Base-by-base conservation (phyloP, 2,113 vertebrate species). In the Bothrops jararaca region DNA sequence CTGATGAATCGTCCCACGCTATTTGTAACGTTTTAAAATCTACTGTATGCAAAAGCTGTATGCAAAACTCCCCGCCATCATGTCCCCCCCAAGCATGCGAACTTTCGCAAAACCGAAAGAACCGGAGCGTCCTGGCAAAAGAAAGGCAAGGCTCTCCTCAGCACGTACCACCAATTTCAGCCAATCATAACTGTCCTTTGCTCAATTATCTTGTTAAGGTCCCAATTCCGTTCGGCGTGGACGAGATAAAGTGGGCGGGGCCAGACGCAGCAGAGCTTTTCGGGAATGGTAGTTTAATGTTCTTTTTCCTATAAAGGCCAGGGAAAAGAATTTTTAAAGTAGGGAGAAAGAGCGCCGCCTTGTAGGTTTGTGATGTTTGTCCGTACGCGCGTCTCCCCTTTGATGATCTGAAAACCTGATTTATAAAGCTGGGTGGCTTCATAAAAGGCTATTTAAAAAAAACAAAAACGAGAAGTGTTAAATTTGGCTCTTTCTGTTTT, bases 71-170 rank as follows among this genome's bases (percentile, higher is more conserved):
- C 29, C 13, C 64, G 5, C 5, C 5, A 4, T 3, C n/a, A 20
- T 0, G n/a, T 39, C 5, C 2, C 8, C 3, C 24, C 26, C 29
- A 50, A 50, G 0, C 26, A 52, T 0, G 13, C 2, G 2, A 29
- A 87, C 24, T 20, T 87, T n/a, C 9, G 13, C 86, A 88, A 88
- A 88, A 88, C 7, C 15, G 20, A 54, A 88, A 53, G 4, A 50
- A 80, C 22, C n/a, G 12, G 88, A 29, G 6, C 12, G 11, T 23
- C 2, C 24, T 10, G n/a, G 6, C 4, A 10, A 23, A 57, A 18
- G 11, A 89, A 45, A 45, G 22, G 1, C 5, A 24, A 24, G 9
- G 23, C 0, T 4, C 64, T 2, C 5, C 50, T 52, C 58, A n/a
- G 29, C 26, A 1, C 9, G 5, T 53, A 48, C 69, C 11, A 80